Conservation (phyloP, 1,140 invertebrate species). For the Saccostrea echinata region DNA sequence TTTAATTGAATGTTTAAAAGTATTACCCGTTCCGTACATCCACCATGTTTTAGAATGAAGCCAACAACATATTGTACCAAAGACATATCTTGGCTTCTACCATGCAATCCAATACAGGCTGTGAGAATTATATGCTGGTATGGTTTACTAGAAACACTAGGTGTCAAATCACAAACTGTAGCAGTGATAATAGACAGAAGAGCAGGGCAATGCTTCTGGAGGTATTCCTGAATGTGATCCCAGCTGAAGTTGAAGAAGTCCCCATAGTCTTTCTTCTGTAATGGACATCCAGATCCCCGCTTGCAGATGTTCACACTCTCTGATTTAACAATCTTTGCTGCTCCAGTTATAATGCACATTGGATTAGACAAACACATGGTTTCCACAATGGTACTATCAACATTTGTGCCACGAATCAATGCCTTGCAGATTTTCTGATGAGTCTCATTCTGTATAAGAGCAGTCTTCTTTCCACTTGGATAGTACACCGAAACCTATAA, state of each 20-base stretch:
- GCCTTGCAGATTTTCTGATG: slow-evolving; percentile 41
- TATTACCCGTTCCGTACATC: slow-evolving; percentile 36
- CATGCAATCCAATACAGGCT: slow-evolving; percentile 37
- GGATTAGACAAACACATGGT: background rate
- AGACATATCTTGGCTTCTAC: slow-evolving; percentile 38
- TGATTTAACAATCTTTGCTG: background rate
- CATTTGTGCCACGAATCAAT: background rate
- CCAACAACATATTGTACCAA: slow-evolving; percentile 13
- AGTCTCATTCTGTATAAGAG: background rate
- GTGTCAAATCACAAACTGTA: background rate
- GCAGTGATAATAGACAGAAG: background rate
- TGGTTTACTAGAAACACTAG: background rate
- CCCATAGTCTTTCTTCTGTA: slow-evolving; percentile 27
- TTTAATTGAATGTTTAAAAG: background rate
- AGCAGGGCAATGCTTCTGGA: background rate
- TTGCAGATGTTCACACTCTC: slow-evolving; percentile 10
- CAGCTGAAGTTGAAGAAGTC: slow-evolving; percentile 35
- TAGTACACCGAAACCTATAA: slow-evolving; percentile 33
- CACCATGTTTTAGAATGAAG: slow-evolving; percentile 33
- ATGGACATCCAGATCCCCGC: slow-evolving; percentile 28
- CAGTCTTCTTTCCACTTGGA: slow-evolving; percentile 39
- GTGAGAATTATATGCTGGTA: slow-evolving; percentile 2
- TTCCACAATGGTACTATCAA: slow-evolving; percentile 15
- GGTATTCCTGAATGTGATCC: slow-evolving; percentile 22
- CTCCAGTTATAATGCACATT: background rate